These are phyloP conservation scores for Acromyrmex heyeri DNA, from an alignment of 1,140 invertebrate species.

Conservation along the genomic window DNA sequence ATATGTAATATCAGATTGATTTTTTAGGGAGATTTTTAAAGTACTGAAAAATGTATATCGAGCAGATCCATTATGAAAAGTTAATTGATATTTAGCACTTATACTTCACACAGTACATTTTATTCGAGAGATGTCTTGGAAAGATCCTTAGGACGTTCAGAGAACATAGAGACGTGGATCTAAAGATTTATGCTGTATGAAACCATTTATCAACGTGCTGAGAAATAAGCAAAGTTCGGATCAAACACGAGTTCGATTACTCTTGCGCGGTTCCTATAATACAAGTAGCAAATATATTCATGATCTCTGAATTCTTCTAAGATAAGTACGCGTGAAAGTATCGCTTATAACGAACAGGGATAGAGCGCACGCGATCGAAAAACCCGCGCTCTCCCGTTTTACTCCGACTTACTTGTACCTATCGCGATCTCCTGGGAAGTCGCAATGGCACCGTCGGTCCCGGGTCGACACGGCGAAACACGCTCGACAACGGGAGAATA, in stretches of 20 bases:
- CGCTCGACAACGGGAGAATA: too few relatives aligned
- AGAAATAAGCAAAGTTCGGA: neutral
- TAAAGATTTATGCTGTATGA: too few relatives aligned
- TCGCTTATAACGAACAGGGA: slow-evolving; percentile 20
- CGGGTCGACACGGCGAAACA: neutral
- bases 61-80: neutral
- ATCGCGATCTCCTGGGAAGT: neutral
- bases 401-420: neutral
- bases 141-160: too few relatives aligned
- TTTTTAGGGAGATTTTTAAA: neutral
- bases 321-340: slow-evolving; percentile 6
- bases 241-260: neutral
- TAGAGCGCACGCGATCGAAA: slow-evolving; percentile 22
- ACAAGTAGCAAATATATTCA: slow-evolving; percentile 52
- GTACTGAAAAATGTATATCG: slow-evolving; percentile 6
- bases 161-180: too few relatives aligned
- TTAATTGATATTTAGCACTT: slow-evolving; percentile 1
- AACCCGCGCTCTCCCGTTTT: slow-evolving; percentile 4
- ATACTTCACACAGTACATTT: neutral
- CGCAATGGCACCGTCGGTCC: neutral
- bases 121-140: too few relatives aligned
- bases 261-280: slow-evolving; percentile 26
- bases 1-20: neutral
- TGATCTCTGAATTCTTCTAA: slow-evolving; percentile 16
- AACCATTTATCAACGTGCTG: neutral